Base-by-base conservation (phyloP, 2,113 vertebrate species). In the Leucosticte australis region DNA sequence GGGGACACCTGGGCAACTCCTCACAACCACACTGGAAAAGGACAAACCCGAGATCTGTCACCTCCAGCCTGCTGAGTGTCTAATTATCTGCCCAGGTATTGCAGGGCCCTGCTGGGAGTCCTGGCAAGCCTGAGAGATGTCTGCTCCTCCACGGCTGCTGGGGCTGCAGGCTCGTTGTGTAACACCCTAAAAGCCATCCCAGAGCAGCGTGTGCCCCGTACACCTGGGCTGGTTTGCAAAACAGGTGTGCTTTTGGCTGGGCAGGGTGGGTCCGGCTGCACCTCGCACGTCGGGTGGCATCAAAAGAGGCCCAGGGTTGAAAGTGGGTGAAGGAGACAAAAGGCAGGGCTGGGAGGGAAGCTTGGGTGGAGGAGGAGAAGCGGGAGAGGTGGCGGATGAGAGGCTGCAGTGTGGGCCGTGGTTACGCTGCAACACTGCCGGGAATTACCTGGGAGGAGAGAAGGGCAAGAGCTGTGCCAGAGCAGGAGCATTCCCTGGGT, bases 311-410 rank as follows among this genome's bases (percentile, higher is more conserved):
- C 21, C 44, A 23, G n/a, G 92, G 83, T 90, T 95, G 92, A 55
- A 96, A 95, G 93, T 96, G 92, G 95, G 96, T 94, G 96, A 96
- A 89, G 93, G 77, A 97, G 92, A 97, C 96, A 97, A 96, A 95
- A 95, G 95, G 89, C 73, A 95, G 96, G 94, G 95, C 27, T 96
- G 95, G 94, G 92, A 97, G 83, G 41, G 69, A 94, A 96, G 96
- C 97, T 85, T 95, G 94, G 96, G 97, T 19, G 95, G 96, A 95
- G 95, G 65, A 93, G 2, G 18, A 96, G 94, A 94, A 95, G 86
- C 37, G 11, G 89, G 87, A 96, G 82, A 95, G 90, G 87, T 92
- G 79, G 79, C 31, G 28, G 92, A 92, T 41, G 93, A 95, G 91
- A 96, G 82, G 92, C 73, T 74, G 92, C 14, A 75, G 90, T 81